A percentile compares a stretch with the other conserved stretches of the same genome.
Conservation (phyloP, 2,113 vertebrate genomes). For the Brienomyrus brachyistius region DNA sequence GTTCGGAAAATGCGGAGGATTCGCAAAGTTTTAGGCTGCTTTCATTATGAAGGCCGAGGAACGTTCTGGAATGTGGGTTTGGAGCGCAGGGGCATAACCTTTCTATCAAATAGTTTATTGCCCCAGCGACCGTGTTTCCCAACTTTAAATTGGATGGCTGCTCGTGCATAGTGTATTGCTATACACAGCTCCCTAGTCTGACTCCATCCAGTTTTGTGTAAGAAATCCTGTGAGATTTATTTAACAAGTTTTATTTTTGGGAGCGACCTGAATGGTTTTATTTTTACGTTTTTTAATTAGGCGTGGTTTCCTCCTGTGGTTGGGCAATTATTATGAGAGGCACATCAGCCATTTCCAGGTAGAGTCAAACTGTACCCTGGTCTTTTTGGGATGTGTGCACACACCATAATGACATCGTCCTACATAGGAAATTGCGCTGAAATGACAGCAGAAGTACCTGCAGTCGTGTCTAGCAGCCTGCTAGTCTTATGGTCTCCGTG, state of each 20-base stretch:
- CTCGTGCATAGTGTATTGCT: background rate
- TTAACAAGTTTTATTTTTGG: slow-evolving; percentile 14
- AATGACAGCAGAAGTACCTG: background rate
- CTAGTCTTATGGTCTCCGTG: background rate
- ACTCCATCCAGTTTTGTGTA: background rate
- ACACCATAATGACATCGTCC: background rate
- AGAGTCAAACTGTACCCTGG: background rate
- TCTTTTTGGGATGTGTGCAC: background rate
- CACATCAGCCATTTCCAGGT: background rate
- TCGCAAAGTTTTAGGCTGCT: background rate
- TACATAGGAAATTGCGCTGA: background rate
- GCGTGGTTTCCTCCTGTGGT: slow-evolving; percentile 14
- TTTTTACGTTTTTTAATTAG: slow-evolving; percentile 24
- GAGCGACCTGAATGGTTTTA: slow-evolving; percentile 14
- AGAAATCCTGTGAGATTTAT: slow-evolving; percentile 8
- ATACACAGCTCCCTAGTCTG: background rate
- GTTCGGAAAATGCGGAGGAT: background rate
- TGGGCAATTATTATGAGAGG: background rate
- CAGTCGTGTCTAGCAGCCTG: background rate
- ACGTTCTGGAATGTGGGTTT: slow-evolving; percentile 40
- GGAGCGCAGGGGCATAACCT: slow-evolving; percentile 44
- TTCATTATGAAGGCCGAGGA: slow-evolving; percentile 21
- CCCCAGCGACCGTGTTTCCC: slow-evolving; percentile 3
- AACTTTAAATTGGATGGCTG: slow-evolving; percentile 20
- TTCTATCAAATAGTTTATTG: slow-evolving; percentile 35